These are phyloP conservation scores for Nycticebus coucang DNA, from an alignment of 2,113 vertebrate species.

Conservation along the genomic window DNA sequence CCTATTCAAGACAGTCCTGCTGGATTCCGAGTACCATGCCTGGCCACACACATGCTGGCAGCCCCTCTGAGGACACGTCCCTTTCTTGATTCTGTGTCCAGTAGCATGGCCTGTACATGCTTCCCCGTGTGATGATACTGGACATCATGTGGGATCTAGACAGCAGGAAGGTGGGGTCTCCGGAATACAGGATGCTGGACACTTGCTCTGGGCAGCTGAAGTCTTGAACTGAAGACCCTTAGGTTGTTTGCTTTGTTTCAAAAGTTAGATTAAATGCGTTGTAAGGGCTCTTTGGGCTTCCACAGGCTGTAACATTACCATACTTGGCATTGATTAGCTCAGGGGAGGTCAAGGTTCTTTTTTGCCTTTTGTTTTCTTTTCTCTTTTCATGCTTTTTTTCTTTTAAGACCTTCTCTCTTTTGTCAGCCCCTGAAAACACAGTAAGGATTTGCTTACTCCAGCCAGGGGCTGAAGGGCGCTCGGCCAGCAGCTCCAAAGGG, in stretches of 20 bases:
- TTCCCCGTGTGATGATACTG: neutral
- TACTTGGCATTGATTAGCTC: neutral
- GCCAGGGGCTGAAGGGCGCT: accelerated
- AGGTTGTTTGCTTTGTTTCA: neutral
- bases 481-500: neutral
- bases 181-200: neutral
- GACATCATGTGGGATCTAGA: accelerated
- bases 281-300: neutral
- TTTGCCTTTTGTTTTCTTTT: neutral
- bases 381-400: neutral
- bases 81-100: neutral
- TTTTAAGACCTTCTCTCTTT: neutral
- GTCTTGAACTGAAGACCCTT: neutral
- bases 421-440: neutral
- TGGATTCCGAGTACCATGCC: accelerated
- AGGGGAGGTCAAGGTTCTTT: neutral
- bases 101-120: neutral
- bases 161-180: neutral
- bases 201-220: neutral
- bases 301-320: neutral
- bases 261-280: neutral
- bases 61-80: neutral
- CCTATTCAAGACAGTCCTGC: neutral
- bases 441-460: neutral
- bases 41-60: neutral